Base-by-base conservation (phyloP, 2,797 vertebrate genomes). In the Passerculus sandwichensis region DNA sequence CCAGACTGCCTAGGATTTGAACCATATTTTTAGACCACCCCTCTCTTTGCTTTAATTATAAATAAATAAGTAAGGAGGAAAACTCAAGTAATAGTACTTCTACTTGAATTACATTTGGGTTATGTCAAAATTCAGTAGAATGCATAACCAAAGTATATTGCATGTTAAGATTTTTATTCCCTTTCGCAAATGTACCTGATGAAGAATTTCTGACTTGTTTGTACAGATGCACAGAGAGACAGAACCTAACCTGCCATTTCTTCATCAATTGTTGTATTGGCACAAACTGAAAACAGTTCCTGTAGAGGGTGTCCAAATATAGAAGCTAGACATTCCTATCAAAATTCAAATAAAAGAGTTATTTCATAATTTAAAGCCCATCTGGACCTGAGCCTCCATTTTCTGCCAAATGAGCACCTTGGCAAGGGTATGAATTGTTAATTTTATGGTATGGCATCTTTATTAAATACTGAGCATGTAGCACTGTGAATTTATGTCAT, bases 391-490 rank as follows among this genome's bases (percentile, higher is more conserved):
- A 73, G 16, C 23, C 26, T 83, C 77, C 7, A 10, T 78, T 82
- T 89, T 85, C 72, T 94, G 78, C 71, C 92, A 92, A 67, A 87
- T 67, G 53, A 89, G 5, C n/a, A 87, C 23, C 23, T 92, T 84
- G 81, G 71, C 71, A 91, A 82, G 23, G 9, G 5, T 34, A 38
- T 11, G 56, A 75, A 15, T 47, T 79, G 36, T 76, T 85, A 67
- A 81, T 89, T 92, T 89, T 85, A 47, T 74, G 7, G 10, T 48
- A 53, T 91, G 13, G n/a, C 27, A 66, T 47, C 50, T 84, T 92
- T 87, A 95, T 87, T 92, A 82, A 95, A 94, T 85, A 85, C 76
- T 54, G 32, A 91, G 17, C 29, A 53, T 45, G 44, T 79, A 82
- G 9, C 25, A n/a, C 47, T 72, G 26, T 80, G 36, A 91, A 92